Evolutionary conservation across 2,113 vertebrate species (phyloP), one percentile per base, ranked within the genome.

Genomic region (Mola mola): DNA sequence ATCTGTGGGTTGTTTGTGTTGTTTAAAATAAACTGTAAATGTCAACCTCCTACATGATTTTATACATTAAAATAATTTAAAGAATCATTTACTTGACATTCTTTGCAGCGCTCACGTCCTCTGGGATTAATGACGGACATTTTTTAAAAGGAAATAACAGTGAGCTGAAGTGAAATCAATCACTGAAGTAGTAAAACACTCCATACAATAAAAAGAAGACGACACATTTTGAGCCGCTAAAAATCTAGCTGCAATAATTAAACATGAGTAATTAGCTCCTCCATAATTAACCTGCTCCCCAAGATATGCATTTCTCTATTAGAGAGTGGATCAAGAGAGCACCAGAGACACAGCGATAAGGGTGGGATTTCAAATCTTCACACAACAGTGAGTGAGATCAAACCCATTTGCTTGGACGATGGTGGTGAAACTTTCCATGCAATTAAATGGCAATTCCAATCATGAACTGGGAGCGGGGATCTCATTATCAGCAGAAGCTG

Each of bases 231-330:
- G 67, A 85, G 80, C 36, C 33, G 48, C 47, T 49, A 49, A 64
- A 83, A 75, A 84, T 78, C 72, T 57, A 63, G 42, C 46, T 65
- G 59, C 68, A 81, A 62, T 82, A 73, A 81, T 87, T 79, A 82
- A 82, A 83, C 76, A 66, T 62, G 59, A 79, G 61, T 75, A 82
- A 82, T 84, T 66, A 86, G 82, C 74, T 68, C 36, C 44, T 55
- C 50, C 64, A 73, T 87, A 83, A 87, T 87, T 77, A 85, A 75
- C 70, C 63, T 58, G 51, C 55, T 80, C 72, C 66, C 58, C 43
- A 29, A 79, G 62, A 70, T 68, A 62, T 21, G 29, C 28, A 64
- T 60, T 59, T 64, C 60, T 72, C 41, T 61, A 43, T 73, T 62
- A 72, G 47, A 63, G 51, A 56, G 37, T 50, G 38, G 66, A 87